Conservation (phyloP, 2,113 vertebrate genomes). For the Rhineura floridana region DNA sequence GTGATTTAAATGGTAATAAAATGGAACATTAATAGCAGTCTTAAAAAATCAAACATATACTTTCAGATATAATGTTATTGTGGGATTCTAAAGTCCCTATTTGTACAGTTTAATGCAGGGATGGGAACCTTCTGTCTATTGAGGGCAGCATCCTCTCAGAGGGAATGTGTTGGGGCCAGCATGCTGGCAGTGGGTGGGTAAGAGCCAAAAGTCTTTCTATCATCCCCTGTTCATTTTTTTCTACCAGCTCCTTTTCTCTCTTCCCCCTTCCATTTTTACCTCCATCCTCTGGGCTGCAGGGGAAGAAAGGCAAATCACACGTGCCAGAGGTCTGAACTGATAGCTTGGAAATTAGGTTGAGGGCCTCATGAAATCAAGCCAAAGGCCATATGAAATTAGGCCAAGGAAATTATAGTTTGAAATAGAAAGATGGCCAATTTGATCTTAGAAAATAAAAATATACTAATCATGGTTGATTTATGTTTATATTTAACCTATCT, state of each 20-base stretch:
- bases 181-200: background rate
- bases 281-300: no score
- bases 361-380: no score
- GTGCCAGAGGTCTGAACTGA: background rate
- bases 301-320: background rate
- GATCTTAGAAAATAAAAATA: conserved; percentile 50
- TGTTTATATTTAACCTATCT: conserved; percentile 35
- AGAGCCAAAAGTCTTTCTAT: background rate
- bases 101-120: conserved; percentile 58
- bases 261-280: background rate
- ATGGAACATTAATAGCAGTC: conserved; percentile 40
- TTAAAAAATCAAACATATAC: conserved; percentile 37
- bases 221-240: background rate
- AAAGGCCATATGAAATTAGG: background rate
- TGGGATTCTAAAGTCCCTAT: conserved; percentile 17
- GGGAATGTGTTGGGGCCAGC: background rate
- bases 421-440: conserved; percentile 50
- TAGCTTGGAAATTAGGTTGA: background rate
- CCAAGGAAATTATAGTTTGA: conserved; percentile 54
- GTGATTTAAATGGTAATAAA: conserved; percentile 56
- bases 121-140: background rate
- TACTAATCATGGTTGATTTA: conserved; percentile 51
- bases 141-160: background rate
- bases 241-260: background rate
- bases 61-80: conserved; percentile 56